Conservation (phyloP, 2,888 invertebrate genomes). For the Fragum fragum region DNA sequence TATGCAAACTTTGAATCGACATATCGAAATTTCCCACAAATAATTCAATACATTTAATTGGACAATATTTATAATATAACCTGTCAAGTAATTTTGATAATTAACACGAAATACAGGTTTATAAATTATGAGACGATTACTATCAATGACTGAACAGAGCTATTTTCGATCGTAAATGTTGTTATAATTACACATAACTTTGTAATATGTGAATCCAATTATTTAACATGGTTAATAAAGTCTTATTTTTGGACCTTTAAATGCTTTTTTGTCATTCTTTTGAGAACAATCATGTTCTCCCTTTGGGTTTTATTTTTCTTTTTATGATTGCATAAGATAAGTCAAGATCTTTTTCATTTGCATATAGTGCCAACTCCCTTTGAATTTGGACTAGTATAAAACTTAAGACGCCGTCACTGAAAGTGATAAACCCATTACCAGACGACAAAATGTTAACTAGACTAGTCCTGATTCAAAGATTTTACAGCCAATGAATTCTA, state of each 20-base stretch:
- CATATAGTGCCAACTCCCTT: too few relatives aligned
- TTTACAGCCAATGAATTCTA: too few relatives aligned
- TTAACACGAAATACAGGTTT: conserved; percentile 50
- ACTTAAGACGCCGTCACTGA: too few relatives aligned
- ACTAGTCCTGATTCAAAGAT: too few relatives aligned
- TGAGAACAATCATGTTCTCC: too few relatives aligned
- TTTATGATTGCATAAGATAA: too few relatives aligned
- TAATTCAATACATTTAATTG: conserved; percentile 46
- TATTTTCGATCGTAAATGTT: conserved; percentile 44
- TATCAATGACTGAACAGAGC: conserved; percentile 28
- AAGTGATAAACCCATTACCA: too few relatives aligned
- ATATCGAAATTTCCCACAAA: conserved; percentile 19
- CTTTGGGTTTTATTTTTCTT: too few relatives aligned
- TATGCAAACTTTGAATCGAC: conserved; percentile 14
- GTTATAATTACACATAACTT: conserved; percentile 50
- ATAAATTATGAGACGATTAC: conserved; percentile 52
- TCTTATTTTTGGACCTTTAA: conserved; percentile 4
- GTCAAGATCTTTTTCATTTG: too few relatives aligned
- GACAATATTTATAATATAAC: conserved; percentile 28
- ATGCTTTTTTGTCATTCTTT: not conserved
- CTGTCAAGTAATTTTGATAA: conserved; percentile 45
- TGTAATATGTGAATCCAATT: conserved; percentile 2
- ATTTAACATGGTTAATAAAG: not conserved
- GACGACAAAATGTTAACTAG: too few relatives aligned
- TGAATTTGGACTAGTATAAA: too few relatives aligned